These are phyloP conservation scores for Phylloscopus collybita DNA, from an alignment of 2,797 vertebrate species.

Conservation along the genomic window DNA sequence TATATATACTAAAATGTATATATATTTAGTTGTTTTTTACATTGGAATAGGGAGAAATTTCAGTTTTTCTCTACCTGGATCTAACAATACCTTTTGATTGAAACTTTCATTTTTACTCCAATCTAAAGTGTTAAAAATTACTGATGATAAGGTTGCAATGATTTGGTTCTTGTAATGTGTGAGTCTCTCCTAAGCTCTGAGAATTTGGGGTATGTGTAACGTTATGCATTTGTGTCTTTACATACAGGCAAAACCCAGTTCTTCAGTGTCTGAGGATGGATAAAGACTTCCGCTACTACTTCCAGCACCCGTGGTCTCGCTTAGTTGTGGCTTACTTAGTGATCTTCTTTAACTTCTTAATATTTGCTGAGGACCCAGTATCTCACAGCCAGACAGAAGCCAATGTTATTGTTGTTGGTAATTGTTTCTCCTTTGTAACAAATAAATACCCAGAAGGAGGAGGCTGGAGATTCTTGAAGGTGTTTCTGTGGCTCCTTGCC, in stretches of 20 bases:
- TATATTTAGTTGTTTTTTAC: background rate
- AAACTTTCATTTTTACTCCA: background rate
- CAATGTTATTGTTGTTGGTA: conserved; percentile 94
- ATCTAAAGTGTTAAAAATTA: background rate
- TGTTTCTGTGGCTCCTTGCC: conserved; percentile 91
- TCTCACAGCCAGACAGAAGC: conserved; percentile 97
- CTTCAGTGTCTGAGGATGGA: conserved; percentile 85
- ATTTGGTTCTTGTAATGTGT: background rate
- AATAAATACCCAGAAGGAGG: conserved; percentile 93
- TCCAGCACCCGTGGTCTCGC: conserved; percentile 98
- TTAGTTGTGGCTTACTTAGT: conserved; percentile 96
- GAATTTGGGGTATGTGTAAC: background rate
- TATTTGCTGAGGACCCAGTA: conserved; percentile 96
- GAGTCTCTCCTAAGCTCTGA: background rate
- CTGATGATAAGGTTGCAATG: background rate
- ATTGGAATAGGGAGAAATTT: background rate
- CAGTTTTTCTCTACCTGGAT: background rate
- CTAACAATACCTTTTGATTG: background rate
- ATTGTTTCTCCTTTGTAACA: conserved; percentile 97
- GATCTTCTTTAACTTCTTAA: conserved; percentile 97
- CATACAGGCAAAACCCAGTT: conserved; percentile 74
- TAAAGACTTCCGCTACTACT: conserved; percentile 94
- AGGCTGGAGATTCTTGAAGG: conserved; percentile 92
- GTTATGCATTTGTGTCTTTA: conserved; percentile 33
- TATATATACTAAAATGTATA: background rate